Evolutionary conservation across 2,797 vertebrate genomes (phyloP).

Genomic region (Artibeus lituratus): DNA sequence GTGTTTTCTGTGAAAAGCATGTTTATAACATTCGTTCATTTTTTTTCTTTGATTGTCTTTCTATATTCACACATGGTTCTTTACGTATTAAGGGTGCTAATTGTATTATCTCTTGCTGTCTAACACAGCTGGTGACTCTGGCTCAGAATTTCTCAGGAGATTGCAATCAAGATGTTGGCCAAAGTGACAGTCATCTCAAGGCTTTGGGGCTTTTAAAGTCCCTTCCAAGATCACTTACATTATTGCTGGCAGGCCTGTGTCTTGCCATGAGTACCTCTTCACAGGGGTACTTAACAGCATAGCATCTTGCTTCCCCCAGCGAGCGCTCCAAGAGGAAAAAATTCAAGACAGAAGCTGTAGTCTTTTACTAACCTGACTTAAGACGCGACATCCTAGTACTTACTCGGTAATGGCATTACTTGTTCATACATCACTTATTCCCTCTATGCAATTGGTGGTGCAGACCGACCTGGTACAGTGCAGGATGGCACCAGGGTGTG

Average conservation of each 20-base stretch:
- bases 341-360: background rate
- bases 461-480: background rate
- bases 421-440: background rate
- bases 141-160: background rate
- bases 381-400: background rate
- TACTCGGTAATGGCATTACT: background rate
- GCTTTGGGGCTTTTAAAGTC: background rate
- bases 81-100: background rate
- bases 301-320: background rate
- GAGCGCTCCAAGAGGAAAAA: background rate
- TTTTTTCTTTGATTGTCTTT: background rate
- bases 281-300: background rate
- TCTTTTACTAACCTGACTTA: background rate
- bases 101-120: background rate
- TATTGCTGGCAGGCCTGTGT: background rate
- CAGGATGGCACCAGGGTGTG: background rate
- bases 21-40: background rate
- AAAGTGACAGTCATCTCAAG: background rate
- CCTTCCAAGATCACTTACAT: background rate
- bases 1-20: background rate
- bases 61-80: background rate
- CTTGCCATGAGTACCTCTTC: background rate
- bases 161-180: background rate
- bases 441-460: background rate
- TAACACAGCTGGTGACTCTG: background rate